Evolutionary conservation across 2,113 vertebrate species (phyloP).

Genomic region (Sturnira hondurensis): DNA sequence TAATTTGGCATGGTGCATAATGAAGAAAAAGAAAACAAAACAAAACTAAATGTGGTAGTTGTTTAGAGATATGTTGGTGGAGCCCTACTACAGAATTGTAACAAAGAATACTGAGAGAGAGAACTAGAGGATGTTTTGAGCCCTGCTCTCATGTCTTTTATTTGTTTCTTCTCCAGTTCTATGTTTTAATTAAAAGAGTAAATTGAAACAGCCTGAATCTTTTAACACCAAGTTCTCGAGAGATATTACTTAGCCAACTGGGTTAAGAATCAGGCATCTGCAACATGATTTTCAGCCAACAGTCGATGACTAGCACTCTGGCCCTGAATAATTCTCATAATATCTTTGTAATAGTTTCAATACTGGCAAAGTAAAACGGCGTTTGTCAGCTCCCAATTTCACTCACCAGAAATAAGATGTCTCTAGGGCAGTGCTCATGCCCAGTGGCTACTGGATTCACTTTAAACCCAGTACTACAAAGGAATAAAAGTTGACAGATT

Average conservation of each 20-base stretch:
- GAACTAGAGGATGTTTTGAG: constrained; percentile 51
- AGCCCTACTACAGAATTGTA: background rate
- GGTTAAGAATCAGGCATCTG: constrained; percentile 61
- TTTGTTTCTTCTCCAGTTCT: constrained; percentile 62
- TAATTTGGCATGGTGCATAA: constrained; percentile 48
- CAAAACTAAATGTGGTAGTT: constrained; percentile 10
- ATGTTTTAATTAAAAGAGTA: constrained; percentile 75
- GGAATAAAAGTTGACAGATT: background rate
- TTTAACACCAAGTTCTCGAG: constrained; percentile 63
- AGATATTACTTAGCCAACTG: constrained; percentile 58
- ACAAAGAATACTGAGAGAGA: background rate
- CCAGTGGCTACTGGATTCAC: background rate
- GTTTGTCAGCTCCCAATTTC: background rate
- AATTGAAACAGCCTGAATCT: constrained; percentile 73
- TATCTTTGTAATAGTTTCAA: constrained; percentile 54
- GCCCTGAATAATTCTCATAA: constrained; percentile 60
- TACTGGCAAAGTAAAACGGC: constrained; percentile 12
- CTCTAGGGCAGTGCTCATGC: background rate
- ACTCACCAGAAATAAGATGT: background rate
- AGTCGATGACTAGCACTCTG: constrained; percentile 60
- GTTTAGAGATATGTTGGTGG: constrained; percentile 12
- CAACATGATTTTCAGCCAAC: constrained; percentile 68
- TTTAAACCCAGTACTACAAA: background rate
- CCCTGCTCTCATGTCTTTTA: constrained; percentile 40
- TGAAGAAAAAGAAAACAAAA: background rate